phyloP scores from a whole-genome alignment of 64 coral and sea anemone genomes.

The Catalaphyllia jardinei region DNA sequence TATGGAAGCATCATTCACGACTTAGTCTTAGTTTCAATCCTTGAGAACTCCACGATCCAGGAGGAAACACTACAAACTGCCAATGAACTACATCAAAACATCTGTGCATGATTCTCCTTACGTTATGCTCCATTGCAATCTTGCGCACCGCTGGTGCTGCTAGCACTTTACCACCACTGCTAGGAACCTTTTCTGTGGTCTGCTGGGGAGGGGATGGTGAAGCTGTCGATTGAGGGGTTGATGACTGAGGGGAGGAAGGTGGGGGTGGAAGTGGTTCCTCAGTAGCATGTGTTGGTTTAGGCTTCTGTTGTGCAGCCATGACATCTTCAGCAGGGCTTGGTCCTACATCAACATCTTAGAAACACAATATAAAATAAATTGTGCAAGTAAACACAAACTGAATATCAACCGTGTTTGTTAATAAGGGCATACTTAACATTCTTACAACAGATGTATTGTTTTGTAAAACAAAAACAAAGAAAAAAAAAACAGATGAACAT shows the following conservation, averaged over 20 bases:
- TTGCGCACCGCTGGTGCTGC: slow-evolving; percentile 92
- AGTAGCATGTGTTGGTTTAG: slow-evolving; percentile 84
- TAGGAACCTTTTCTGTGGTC: not conserved
- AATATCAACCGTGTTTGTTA: not conserved
- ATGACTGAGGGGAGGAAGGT: slow-evolving; percentile 32
- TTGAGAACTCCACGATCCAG: too few relatives aligned
- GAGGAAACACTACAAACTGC: not conserved
- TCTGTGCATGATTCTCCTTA: not conserved
- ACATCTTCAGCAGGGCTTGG: slow-evolving; percentile 92
- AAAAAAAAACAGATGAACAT: too few relatives aligned
- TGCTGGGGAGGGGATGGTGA: not conserved
- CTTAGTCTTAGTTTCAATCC: not conserved
- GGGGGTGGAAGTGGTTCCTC: slow-evolving; percentile 72
- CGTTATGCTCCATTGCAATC: slow-evolving; percentile 94
- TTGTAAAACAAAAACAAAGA: too few relatives aligned
- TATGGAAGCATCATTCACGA: too few relatives aligned
- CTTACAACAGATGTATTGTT: too few relatives aligned
- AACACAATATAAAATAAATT: not conserved
- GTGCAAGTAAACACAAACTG: not conserved
- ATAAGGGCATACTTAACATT: not conserved
- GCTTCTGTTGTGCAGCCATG: slow-evolving; percentile 87
- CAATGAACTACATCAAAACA: not conserved
- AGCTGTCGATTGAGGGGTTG: slow-evolving; percentile 7
- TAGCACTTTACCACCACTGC: slow-evolving; percentile 42
- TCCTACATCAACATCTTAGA: slow-evolving; percentile 43